Percentiles rank a stretch among this genome's conserved stretches.
phyloP scores from a whole-genome alignment of 2,797 vertebrate species.

The Micropoecilia bifurca region DNA sequence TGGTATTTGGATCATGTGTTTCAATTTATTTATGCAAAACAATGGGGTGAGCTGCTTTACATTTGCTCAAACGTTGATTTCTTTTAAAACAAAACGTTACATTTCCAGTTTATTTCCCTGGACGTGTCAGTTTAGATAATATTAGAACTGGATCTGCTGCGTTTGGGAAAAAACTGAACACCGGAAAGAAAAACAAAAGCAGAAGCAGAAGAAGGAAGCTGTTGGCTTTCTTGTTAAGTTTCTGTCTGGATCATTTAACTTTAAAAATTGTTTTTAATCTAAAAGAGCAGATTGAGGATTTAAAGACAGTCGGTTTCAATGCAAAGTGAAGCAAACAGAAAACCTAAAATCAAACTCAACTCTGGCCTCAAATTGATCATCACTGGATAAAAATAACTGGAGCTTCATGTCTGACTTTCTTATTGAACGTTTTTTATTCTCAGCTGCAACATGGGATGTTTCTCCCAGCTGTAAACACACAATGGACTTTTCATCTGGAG shows the following conservation, averaged over 20 bases:
- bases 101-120: background rate
- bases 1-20: background rate
- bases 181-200: slow-evolving; percentile 1
- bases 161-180: no score
- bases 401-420: slow-evolving; percentile 42
- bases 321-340: background rate
- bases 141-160: background rate
- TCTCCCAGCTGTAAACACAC: background rate
- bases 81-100: background rate
- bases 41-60: background rate
- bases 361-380: background rate
- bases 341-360: background rate
- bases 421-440: slow-evolving; percentile 12
- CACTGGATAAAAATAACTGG: slow-evolving; percentile 18
- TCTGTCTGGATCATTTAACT: background rate
- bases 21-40: background rate
- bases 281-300: background rate
- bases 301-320: background rate
- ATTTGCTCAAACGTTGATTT: background rate
- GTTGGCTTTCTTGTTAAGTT: background rate
- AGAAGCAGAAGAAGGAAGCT: slow-evolving; percentile 2
- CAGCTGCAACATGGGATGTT: slow-evolving; percentile 20
- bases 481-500: background rate
- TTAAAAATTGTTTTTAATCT: background rate
- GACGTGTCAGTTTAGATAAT: background rate